phyloP scores from a whole-genome alignment of 1,140 invertebrate species.

The Amyelois transitella region DNA sequence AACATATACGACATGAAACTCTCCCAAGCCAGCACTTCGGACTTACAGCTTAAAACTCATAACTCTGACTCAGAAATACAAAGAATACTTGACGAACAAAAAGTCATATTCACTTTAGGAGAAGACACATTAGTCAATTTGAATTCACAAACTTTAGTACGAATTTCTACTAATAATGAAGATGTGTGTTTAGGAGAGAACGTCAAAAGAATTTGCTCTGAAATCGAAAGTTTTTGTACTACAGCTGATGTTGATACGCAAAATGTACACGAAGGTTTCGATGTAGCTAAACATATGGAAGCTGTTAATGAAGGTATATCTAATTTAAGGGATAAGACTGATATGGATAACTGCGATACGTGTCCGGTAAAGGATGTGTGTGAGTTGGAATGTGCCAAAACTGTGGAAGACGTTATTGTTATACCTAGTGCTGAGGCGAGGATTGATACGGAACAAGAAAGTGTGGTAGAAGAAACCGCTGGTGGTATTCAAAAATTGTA shows the following conservation, averaged over 20 bases:
- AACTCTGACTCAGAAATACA: slow-evolving; percentile 66
- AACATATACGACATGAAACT: slow-evolving; percentile 63
- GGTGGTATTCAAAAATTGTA: too few relatives aligned
- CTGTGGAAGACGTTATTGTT: slow-evolving; percentile 62
- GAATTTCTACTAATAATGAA: slow-evolving; percentile 55
- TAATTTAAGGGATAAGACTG: slow-evolving; percentile 35
- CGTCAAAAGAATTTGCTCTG: slow-evolving; percentile 53
- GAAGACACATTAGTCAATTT: slow-evolving; percentile 23
- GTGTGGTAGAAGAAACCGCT: not conserved
- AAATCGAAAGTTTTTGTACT: slow-evolving; percentile 51
- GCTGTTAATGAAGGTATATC: slow-evolving; percentile 42
- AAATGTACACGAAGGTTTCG: slow-evolving; percentile 22
- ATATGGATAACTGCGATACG: slow-evolving; percentile 27
- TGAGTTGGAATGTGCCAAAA: slow-evolving; percentile 42
- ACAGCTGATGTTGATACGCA: slow-evolving; percentile 6
- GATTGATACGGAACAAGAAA: slow-evolving; percentile 40
- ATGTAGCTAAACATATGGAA: slow-evolving; percentile 27
- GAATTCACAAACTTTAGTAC: slow-evolving; percentile 34
- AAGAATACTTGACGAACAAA: slow-evolving; percentile 21
- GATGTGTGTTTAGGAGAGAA: slow-evolving; percentile 45
- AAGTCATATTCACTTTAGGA: slow-evolving; percentile 51
- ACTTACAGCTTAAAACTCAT: slow-evolving; percentile 44
- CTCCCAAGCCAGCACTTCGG: slow-evolving; percentile 19
- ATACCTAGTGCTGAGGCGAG: slow-evolving; percentile 69
- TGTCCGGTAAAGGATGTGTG: slow-evolving; percentile 34